phyloP scores from a whole-genome alignment of 2,797 vertebrate species.

The Bothrops alternatus region DNA sequence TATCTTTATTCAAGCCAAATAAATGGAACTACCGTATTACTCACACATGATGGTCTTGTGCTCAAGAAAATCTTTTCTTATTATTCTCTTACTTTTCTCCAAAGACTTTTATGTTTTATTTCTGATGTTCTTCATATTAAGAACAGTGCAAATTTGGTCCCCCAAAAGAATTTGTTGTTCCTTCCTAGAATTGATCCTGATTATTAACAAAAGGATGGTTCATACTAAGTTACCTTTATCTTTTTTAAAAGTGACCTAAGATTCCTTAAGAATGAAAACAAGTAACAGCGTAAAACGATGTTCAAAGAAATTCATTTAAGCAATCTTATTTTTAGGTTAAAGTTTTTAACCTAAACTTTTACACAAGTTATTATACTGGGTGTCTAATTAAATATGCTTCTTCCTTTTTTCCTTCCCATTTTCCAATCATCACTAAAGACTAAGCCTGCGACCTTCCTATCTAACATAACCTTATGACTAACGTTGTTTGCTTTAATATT shows the following conservation, averaged over 20 bases:
- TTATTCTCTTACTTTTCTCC: neutral
- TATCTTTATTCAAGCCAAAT: neutral
- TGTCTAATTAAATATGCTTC: constrained; percentile 7
- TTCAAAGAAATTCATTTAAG: constrained; percentile 14
- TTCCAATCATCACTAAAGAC: neutral
- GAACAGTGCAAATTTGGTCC: neutral
- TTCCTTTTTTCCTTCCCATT: neutral
- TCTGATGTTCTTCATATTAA: neutral
- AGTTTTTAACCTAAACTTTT: neutral
- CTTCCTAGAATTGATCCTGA: neutral
- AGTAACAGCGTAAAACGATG: neutral
- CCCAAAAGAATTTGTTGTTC: neutral
- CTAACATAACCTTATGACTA: too few species aligned
- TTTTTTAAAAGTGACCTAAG: neutral
- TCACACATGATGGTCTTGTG: neutral
- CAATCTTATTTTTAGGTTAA: neutral
- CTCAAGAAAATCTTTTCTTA: neutral
- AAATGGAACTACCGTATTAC: neutral
- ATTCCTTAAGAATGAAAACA: neutral
- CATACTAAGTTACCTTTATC: neutral
- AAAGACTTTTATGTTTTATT: neutral
- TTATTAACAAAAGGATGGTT: neutral
- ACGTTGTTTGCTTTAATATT: too few species aligned
- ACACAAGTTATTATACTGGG: neutral
- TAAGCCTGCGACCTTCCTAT: neutral